Evolutionary conservation across 2,888 invertebrate genomes (phyloP).

Genomic region (Andrena bucephala): DNA sequence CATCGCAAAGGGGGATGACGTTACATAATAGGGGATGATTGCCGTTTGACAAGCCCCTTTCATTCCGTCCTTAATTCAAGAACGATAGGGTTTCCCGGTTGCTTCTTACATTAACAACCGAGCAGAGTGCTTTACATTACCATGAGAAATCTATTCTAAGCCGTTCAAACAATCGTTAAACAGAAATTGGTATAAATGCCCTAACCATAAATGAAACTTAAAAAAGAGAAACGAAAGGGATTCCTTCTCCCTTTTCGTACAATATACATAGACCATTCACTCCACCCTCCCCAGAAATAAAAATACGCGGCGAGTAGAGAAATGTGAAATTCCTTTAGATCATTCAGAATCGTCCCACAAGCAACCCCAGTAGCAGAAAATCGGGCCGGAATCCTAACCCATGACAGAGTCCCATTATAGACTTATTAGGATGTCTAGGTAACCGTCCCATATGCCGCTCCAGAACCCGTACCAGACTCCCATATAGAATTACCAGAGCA

Average conservation of each 20-base stretch:
- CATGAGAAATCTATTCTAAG: neutral
- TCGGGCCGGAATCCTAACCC: conserved; percentile 21
- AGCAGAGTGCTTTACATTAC: neutral
- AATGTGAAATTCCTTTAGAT: neutral
- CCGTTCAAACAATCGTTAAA: neutral
- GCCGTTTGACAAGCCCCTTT: conserved; percentile 81
- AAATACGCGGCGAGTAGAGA: no score
- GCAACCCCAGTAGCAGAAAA: conserved; percentile 23
- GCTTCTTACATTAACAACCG: conserved; percentile 2
- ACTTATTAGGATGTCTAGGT: conserved; percentile 62
- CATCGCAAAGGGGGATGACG: conserved; percentile 68
- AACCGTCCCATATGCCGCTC: conserved; percentile 61
- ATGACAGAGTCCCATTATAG: conserved; percentile 29
- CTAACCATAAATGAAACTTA: no score
- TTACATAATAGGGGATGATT: conserved; percentile 83
- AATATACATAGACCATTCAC: neutral
- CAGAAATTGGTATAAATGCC: neutral
- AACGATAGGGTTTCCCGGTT: conserved; percentile 71
- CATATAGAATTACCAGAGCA: conserved; percentile 70
- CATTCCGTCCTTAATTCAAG: conserved; percentile 76
- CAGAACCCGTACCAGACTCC: conserved; percentile 46
- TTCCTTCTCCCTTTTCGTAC: neutral
- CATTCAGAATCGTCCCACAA: neutral
- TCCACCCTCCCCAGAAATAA: neutral
- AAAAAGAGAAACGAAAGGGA: neutral